These are phyloP conservation scores for Sebastes matsubarae DNA, from an alignment of 2,797 vertebrate genomes.

Conservation along the genomic window DNA sequence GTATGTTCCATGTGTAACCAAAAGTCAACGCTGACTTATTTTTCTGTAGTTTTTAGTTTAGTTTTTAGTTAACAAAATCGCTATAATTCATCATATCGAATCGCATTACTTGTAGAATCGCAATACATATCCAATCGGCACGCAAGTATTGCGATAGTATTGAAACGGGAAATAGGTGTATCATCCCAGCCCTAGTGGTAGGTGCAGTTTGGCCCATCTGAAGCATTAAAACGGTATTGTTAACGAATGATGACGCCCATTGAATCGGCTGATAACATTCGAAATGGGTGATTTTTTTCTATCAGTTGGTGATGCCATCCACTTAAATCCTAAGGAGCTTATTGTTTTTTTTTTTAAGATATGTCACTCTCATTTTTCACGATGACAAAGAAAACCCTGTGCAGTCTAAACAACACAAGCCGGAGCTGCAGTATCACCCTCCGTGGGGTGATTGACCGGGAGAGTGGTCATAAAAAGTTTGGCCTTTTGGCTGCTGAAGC, in stretches of 20 bases:
- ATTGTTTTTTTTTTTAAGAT: constrained; percentile 19
- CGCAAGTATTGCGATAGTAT: too few species aligned
- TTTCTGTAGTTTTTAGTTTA: background rate
- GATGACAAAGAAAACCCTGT: background rate
- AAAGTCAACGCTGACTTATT: background rate
- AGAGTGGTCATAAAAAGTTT: constrained; percentile 16
- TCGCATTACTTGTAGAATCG: too few species aligned
- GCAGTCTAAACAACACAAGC: background rate
- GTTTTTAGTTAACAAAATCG: too few species aligned
- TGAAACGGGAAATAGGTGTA: too few species aligned
- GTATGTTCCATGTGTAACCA: background rate
- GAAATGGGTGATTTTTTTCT: background rate
- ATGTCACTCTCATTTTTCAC: constrained; percentile 3
- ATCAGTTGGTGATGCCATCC: background rate
- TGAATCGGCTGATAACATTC: background rate
- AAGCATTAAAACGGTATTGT: rapidly evolving
- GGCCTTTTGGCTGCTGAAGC: constrained; percentile 17
- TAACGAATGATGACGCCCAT: background rate
- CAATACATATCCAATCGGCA: too few species aligned
- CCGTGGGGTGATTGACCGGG: constrained; percentile 11
- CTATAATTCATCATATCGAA: too few species aligned
- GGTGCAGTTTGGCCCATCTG: background rate
- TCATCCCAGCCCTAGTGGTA: too few species aligned
- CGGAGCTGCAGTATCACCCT: background rate
- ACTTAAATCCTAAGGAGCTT: constrained; percentile 17